Evolutionary conservation across 2,797 vertebrate species (phyloP).

Genomic region (Emydoidea blandingii): DNA sequence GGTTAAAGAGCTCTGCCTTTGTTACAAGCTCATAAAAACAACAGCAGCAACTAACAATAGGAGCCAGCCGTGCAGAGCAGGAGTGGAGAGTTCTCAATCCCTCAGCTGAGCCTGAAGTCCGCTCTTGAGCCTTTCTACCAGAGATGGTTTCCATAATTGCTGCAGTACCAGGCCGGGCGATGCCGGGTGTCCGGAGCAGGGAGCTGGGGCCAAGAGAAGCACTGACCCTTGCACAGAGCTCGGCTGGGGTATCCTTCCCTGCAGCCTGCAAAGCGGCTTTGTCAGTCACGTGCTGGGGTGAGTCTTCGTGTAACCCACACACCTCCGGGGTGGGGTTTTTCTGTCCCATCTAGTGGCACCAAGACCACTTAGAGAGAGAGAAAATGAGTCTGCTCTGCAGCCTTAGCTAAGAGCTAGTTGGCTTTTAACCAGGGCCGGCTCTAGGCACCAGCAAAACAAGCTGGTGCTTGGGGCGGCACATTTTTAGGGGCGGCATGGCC

Average conservation of each 20-base stretch:
- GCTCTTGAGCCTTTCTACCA: background rate
- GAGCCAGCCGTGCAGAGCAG: background rate
- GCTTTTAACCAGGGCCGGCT: too few relatives aligned
- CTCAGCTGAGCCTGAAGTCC: background rate
- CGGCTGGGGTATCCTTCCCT: background rate
- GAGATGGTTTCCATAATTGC: background rate
- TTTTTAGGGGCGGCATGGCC: too few relatives aligned
- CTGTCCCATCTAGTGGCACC: too few relatives aligned
- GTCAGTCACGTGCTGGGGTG: too few relatives aligned
- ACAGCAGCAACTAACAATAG: constrained; percentile 19
- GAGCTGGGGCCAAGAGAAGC: background rate
- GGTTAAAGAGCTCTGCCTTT: constrained; percentile 29
- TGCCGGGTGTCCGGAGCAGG: background rate
- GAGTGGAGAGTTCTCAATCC: background rate
- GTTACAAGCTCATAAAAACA: constrained; percentile 33
- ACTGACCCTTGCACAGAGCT: background rate
- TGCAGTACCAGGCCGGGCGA: background rate
- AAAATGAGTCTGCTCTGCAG: too few relatives aligned
- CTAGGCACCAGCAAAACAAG: too few relatives aligned
- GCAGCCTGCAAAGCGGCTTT: background rate
- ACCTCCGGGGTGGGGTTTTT: too few relatives aligned
- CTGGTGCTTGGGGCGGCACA: too few relatives aligned
- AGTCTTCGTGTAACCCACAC: too few relatives aligned
- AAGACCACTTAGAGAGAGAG: too few relatives aligned
- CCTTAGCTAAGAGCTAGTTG: too few relatives aligned